These are phyloP conservation scores for Volucella zonaria DNA, from an alignment of 2,888 invertebrate species.

Conservation along the genomic window DNA sequence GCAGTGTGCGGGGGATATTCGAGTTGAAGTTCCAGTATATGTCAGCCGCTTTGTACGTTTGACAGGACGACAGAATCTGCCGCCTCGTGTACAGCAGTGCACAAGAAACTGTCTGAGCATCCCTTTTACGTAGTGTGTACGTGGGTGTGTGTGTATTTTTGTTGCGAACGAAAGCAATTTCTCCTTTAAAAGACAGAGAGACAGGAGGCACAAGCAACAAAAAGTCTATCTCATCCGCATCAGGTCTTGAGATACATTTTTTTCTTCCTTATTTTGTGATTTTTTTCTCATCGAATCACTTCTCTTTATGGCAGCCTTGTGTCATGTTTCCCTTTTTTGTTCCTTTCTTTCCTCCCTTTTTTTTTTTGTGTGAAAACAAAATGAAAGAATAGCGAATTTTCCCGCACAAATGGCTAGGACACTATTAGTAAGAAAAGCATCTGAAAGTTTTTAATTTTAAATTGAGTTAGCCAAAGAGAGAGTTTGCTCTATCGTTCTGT, in stretches of 20 bases:
- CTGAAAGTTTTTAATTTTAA: conserved; percentile 66
- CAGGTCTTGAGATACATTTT: conserved; percentile 58
- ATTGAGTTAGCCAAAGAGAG: conserved; percentile 57
- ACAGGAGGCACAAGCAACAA: conserved; percentile 8
- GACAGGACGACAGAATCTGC: conserved; percentile 49
- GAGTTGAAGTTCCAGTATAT: conserved; percentile 26
- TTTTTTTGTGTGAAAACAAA: neutral
- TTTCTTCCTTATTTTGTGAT: conserved; percentile 3
- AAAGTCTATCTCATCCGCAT: conserved; percentile 64
- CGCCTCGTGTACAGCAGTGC: conserved; percentile 38
- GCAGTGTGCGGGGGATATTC: conserved; percentile 50
- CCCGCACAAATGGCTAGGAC: conserved; percentile 58
- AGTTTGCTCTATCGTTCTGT: neutral
- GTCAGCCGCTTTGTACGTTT: conserved; percentile 58
- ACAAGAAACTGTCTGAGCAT: conserved; percentile 52
- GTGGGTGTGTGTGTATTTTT: conserved; percentile 36
- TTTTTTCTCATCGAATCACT: conserved; percentile 12
- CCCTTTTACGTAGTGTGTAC: neutral
- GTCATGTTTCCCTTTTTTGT: conserved; percentile 33
- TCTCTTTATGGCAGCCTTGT: conserved; percentile 32
- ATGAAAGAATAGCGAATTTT: conserved; percentile 42
- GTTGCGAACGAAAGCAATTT: conserved; percentile 68
- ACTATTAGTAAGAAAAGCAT: conserved; percentile 61
- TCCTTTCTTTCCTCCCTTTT: conserved; percentile 8
- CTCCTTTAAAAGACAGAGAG: conserved; percentile 16